These are phyloP conservation scores for Zaprionus obscuricornis DNA, from an alignment of 2,888 invertebrate genomes.

Conservation along the genomic window DNA sequence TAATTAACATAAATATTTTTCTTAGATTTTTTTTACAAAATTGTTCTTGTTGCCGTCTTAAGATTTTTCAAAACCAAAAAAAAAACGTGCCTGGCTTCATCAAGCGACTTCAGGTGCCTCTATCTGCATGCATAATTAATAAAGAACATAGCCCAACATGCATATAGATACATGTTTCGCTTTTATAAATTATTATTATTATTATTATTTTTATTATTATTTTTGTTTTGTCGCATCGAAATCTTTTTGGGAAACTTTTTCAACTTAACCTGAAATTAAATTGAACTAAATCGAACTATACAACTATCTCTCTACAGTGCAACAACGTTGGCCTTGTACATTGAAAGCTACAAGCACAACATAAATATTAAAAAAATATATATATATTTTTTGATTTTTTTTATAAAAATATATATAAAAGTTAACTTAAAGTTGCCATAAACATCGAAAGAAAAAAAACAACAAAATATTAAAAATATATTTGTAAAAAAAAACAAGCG, in stretches of 20 bases:
- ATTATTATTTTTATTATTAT: too few species aligned
- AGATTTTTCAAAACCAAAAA: too few species aligned
- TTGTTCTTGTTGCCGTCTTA: slow-evolving; percentile 44
- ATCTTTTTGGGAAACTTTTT: slow-evolving; percentile 22
- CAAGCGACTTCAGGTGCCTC: slow-evolving; percentile 31
- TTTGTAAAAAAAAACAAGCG: slow-evolving; percentile 28
- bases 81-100: slow-evolving; percentile 58
- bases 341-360: slow-evolving; percentile 39
- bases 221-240: slow-evolving; percentile 25
- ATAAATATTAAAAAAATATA: slow-evolving; percentile 28
- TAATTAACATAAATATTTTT: slow-evolving; percentile 69
- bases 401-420: slow-evolving; percentile 31
- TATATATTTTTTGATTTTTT: slow-evolving; percentile 6
- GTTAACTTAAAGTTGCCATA: slow-evolving; percentile 66
- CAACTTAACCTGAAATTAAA: slow-evolving; percentile 9
- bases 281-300: slow-evolving; percentile 15
- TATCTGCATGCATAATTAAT: slow-evolving; percentile 71
- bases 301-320: slow-evolving; percentile 55
- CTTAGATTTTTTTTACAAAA: slow-evolving; percentile 49
- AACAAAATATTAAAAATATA: slow-evolving; percentile 3
- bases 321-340: slow-evolving; percentile 65
- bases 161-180: slow-evolving; percentile 36
- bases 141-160: slow-evolving; percentile 18
- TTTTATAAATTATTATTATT: slow-evolving; percentile 41
- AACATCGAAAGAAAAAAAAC: slow-evolving; percentile 21